Evolutionary conservation across 2,888 invertebrate species (phyloP).

Genomic region (Agonopterix subpropinquella): DNA sequence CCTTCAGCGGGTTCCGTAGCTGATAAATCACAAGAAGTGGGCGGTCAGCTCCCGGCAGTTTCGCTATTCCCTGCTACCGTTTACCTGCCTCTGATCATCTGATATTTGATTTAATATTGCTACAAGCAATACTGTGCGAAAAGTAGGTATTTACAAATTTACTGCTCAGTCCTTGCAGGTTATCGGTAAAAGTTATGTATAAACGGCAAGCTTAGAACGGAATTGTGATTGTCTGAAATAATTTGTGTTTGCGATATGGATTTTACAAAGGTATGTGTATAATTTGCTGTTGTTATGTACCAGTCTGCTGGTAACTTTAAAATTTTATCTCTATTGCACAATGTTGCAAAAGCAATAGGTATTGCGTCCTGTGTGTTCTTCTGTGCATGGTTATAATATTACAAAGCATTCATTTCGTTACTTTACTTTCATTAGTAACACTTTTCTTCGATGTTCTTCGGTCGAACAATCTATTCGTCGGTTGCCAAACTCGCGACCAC

Average conservation of each 20-base stretch:
- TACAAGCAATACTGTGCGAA: conserved; percentile 31
- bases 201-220: background rate
- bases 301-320: no score
- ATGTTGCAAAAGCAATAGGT: no score
- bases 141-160: conserved; percentile 6
- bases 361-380: no score
- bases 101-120: conserved; percentile 69
- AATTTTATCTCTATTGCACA: no score
- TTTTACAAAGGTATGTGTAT: no score
- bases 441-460: no score
- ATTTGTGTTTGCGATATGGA: background rate
- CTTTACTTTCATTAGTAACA: no score
- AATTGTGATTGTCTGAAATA: background rate
- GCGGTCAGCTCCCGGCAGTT: conserved; percentile 49
- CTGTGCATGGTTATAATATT: no score
- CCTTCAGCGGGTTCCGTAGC: conserved; percentile 19
- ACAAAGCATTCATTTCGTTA: no score
- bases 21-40: conserved; percentile 67
- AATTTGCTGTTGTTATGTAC: no score
- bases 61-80: conserved; percentile 66
- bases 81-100: conserved; percentile 69
- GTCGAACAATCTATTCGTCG: no score
- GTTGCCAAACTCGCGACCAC: no score
- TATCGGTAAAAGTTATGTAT: conserved; percentile 7
- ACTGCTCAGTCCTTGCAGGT: background rate